These are phyloP conservation scores for Toxonevra muliebris DNA, from an alignment of 2,888 invertebrate species.

Conservation along the genomic window DNA sequence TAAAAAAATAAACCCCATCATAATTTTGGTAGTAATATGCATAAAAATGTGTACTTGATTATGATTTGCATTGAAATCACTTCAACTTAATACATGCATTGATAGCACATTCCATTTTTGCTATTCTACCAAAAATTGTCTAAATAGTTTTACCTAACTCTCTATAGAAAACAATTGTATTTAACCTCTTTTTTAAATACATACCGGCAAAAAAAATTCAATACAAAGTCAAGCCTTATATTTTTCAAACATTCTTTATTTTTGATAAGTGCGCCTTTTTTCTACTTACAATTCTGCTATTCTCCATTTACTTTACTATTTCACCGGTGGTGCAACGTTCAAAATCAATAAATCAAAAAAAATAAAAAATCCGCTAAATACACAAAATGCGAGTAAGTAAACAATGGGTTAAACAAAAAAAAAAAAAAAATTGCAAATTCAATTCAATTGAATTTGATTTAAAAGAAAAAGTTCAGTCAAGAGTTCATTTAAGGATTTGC, in stretches of 20 bases:
- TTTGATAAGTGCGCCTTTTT: conserved; percentile 23
- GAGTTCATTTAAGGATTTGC: conserved; percentile 26
- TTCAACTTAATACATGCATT: no score
- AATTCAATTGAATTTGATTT: conserved; percentile 39
- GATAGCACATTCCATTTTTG: no score
- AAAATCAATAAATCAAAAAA: conserved; percentile 33
- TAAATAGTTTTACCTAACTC: no score
- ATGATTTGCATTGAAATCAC: no score
- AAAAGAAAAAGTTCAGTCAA: conserved; percentile 41
- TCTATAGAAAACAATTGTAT: no score
- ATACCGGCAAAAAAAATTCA: no score
- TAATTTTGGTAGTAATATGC: no score
- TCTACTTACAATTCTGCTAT: conserved; percentile 11
- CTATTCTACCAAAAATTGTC: no score
- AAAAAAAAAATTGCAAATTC: conserved; percentile 29
- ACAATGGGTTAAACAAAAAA: conserved; percentile 42
- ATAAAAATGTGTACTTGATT: no score
- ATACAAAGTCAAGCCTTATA: no score
- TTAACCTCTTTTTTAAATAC: no score
- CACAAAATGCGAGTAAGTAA: conserved; percentile 42
- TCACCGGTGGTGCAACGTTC: conserved; percentile 18
- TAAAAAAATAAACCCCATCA: no score
- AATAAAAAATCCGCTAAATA: conserved; percentile 42
- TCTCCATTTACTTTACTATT: background rate
- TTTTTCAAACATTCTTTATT: background rate